phyloP scores from a whole-genome alignment of 2,113 vertebrate species.

The Silurus meridionalis region DNA sequence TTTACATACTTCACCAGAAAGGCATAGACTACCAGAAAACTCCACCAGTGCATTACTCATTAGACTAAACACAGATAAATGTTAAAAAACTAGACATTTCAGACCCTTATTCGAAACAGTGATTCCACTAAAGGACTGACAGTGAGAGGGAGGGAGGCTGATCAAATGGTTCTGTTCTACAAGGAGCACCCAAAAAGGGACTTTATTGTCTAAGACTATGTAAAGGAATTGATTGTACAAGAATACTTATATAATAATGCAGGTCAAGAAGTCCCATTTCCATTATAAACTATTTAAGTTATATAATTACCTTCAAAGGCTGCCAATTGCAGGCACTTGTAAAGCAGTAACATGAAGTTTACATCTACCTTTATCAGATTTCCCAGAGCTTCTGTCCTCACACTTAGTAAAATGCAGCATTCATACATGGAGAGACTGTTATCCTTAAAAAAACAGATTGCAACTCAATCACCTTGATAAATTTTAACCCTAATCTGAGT shows the following conservation, averaged over 20 bases:
- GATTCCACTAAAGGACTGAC: not conserved
- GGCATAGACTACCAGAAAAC: not conserved
- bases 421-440: not conserved
- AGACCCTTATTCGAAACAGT: not conserved
- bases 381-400: not conserved
- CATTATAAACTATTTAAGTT: not conserved
- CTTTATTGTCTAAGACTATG: not conserved
- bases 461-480: not conserved
- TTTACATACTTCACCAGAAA: not conserved
- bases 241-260: not conserved
- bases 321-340: not conserved
- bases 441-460: not conserved
- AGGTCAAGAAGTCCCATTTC: not conserved
- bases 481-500: not conserved
- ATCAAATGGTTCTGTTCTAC: not conserved
- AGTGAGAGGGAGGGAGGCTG: not conserved
- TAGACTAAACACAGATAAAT: not conserved
- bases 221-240: not conserved
- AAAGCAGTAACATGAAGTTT: not conserved
- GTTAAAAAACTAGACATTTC: not conserved
- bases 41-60: too few relatives aligned
- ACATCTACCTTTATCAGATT: not conserved
- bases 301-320: not conserved
- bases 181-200: not conserved
- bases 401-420: not conserved